Evolutionary conservation across 2,113 vertebrate genomes (phyloP), one percentile per base, ranked within the genome.

Genomic region (Dolichotis patagonum): DNA sequence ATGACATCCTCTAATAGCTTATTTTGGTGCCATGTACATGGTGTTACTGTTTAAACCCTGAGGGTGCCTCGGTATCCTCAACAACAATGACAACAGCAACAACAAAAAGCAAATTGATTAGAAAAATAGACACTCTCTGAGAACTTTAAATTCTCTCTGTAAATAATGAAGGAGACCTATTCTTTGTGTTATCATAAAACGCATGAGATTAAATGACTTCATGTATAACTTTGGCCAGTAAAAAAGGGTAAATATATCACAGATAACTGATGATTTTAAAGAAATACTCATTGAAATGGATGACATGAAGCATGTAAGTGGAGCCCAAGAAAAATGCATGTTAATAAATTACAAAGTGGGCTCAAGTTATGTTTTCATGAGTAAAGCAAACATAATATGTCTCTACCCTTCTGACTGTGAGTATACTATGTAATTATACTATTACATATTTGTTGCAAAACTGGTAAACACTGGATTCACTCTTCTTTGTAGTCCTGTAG

Each of bases 181-280:
- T 0, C 7, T 96, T 94, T 93, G 38, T 77, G 20, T 92, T 91
- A 60, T 63, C 58, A 78, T 91, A 91, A 96, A 67, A 83, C 0
- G 46, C 62, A 81, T 30, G 84, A 80, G 19, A 86, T 81, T 69
- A 87, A 97, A 87, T 96, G 62, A 65, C 12, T 86, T 96, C 49
- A 71, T 35, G 1, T 90, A 86, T 1, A 69, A 4, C 67, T 35
- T 63, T 97, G 46, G 4, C 54, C 17, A 83, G n/a, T 91, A 65
- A 80, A 5, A 78, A 10, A 81, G 1, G 26, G 10, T 4, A 4
- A 17, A 17, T 22, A n/a, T 49, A 75, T 43, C 52, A 92, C 16
- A 32, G 54, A 85, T 91, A 49, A 96, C 71, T 56, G 95, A 89
- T 71, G 58, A 63, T 86, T 96, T 96, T 95, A 78, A 86, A 69